Percentiles rank a stretch among this genome's conserved stretches.
These are phyloP conservation scores for Cygnus olor DNA, from an alignment of 2,797 vertebrate species.

Conservation along the genomic window DNA sequence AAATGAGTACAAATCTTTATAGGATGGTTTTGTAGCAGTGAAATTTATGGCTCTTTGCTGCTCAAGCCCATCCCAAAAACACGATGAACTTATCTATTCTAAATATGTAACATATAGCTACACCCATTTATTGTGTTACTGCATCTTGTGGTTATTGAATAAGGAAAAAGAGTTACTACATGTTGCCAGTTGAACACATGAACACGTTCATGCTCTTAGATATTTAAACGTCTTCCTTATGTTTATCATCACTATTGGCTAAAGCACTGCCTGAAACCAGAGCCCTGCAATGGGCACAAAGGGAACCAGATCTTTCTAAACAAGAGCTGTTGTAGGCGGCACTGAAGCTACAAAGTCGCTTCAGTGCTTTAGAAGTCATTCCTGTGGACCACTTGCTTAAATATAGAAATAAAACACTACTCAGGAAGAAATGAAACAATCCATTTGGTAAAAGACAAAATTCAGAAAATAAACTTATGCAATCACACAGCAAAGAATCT, in stretches of 20 bases:
- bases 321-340: neutral
- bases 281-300: neutral
- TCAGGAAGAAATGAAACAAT: neutral
- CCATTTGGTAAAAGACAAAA: neutral
- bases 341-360: neutral
- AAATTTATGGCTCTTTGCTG: neutral
- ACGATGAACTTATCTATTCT: neutral
- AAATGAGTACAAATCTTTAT: neutral
- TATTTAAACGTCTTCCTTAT: neutral
- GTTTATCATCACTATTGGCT: neutral
- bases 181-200: neutral
- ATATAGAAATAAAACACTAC: conserved; percentile 7
- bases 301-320: neutral
- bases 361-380: neutral
- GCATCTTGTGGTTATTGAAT: neutral
- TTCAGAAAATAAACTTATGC: conserved; percentile 21
- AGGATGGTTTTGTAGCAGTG: neutral
- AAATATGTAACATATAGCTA: neutral
- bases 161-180: neutral
- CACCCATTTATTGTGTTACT: neutral
- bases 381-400: neutral
- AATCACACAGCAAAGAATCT: conserved; percentile 7
- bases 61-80: neutral
- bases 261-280: neutral
- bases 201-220: neutral